phyloP scores from a whole-genome alignment of 2,797 vertebrate species.

The Eremophila alpestris region DNA sequence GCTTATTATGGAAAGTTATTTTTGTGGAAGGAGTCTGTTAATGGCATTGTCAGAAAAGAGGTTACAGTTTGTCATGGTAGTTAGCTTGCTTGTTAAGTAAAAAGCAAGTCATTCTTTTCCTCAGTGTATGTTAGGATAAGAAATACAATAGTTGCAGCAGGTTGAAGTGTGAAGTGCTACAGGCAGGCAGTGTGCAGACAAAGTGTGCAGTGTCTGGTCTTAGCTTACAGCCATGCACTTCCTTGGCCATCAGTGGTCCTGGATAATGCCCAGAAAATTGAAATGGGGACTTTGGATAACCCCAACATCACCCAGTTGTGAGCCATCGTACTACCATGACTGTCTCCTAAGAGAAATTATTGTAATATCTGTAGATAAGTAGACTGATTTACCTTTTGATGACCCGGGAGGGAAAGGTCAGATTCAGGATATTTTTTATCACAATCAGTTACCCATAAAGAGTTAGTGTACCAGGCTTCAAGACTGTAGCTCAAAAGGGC shows the following conservation, averaged over 20 bases:
- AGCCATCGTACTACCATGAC: not conserved
- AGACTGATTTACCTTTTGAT: slow-evolving; percentile 56
- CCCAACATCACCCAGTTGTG: not conserved
- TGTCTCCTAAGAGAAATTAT: slow-evolving; percentile 45
- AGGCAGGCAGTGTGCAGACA: not conserved
- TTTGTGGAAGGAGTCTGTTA: not conserved
- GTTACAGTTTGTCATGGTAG: not conserved
- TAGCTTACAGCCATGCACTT: not conserved
- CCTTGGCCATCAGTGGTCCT: not conserved
- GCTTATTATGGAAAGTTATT: not conserved
- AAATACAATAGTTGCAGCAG: not conserved
- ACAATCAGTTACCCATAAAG: slow-evolving; percentile 42
- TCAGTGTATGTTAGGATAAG: not conserved
- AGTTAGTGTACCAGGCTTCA: slow-evolving; percentile 20
- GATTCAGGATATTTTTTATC: slow-evolving; percentile 49
- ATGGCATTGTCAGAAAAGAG: not conserved
- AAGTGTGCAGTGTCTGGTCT: not conserved
- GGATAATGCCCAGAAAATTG: slow-evolving; percentile 17
- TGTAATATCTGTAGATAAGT: slow-evolving; percentile 47
- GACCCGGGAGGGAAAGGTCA: slow-evolving; percentile 54
- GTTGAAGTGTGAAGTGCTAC: not conserved
- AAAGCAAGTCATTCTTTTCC: not conserved
- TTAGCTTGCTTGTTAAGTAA: not conserved
- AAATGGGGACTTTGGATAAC: slow-evolving; percentile 31
- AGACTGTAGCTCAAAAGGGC: slow-evolving; percentile 58